These are phyloP conservation scores for Sitodiplosis mosellana DNA, from an alignment of 1,140 invertebrate genomes.

Conservation along the genomic window DNA sequence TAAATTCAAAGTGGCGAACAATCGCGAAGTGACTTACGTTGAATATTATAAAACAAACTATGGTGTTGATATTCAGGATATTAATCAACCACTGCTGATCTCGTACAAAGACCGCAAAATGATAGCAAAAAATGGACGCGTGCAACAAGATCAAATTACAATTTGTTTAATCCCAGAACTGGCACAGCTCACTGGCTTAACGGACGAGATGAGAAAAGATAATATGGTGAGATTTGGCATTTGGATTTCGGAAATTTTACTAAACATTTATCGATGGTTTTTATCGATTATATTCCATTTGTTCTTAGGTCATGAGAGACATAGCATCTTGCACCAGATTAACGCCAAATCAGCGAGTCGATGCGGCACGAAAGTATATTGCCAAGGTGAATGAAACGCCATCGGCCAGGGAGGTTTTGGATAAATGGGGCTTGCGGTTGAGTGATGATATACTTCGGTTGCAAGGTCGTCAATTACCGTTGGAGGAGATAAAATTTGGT, in stretches of 20 bases:
- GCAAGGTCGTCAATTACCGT: slow-evolving; percentile 39
- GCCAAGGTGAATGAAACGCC: slow-evolving; percentile 39
- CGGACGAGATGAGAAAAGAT: slow-evolving; percentile 33
- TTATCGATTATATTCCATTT: no score
- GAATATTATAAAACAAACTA: slow-evolving; percentile 66
- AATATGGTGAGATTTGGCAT: slow-evolving; percentile 59
- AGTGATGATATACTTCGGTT: slow-evolving; percentile 31
- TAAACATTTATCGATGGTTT: not conserved
- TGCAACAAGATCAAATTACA: slow-evolving; percentile 23
- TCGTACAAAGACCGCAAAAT: slow-evolving; percentile 21
- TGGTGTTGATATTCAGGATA: slow-evolving; percentile 51
- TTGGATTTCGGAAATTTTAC: no score
- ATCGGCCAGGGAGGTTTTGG: slow-evolving; percentile 47
- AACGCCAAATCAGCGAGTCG: slow-evolving; percentile 48
- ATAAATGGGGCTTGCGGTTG: slow-evolving; percentile 56
- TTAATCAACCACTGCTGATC: slow-evolving; percentile 60
- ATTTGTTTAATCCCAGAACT: slow-evolving; percentile 67
- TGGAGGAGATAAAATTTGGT: slow-evolving; percentile 51
- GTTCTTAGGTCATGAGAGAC: slow-evolving; percentile 9
- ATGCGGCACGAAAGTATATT: slow-evolving; percentile 47
- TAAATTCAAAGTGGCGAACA: slow-evolving; percentile 41
- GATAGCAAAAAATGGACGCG: slow-evolving; percentile 26
- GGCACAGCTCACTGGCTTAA: slow-evolving; percentile 55
- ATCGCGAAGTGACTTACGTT: slow-evolving; percentile 38
- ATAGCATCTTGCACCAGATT: slow-evolving; percentile 49